Base-by-base conservation (phyloP, 2,113 vertebrate genomes). In the Aphyosemion australe region DNA sequence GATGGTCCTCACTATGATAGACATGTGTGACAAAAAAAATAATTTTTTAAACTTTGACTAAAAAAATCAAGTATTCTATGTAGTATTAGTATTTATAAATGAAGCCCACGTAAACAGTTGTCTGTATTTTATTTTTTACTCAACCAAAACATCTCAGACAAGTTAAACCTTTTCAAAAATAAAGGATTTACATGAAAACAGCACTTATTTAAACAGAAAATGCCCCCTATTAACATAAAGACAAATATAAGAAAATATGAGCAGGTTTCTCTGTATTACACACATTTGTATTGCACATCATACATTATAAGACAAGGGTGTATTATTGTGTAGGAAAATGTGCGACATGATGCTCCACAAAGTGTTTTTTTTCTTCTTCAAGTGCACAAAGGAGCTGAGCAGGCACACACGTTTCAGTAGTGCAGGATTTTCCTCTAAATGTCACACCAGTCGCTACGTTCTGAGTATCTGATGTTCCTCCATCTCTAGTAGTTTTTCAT, bases 351-450 rank as follows among this genome's bases (percentile, higher is more conserved):
- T 39, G 37, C 8, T 8, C 4, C 37, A 47, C 15, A n/a, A 8
- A 18, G 16, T 47, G 18, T 13, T 39, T 19, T 37, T 15, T 20
- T 59, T 62, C 9, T 37, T 15, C n/a, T 59, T 62, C 9, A 50
- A 78, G 43, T 65, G 76, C 75, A 78, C 59, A 58, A 52, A 63
- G 57, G 34, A 32, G 49, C 31, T 42, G 15, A 61, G 49, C 39
- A 79, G 75, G 71, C 69, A 77, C 58, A 41, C 19, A 31, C 5
- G 21, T 78, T 39, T 85, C 74, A 66, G 39, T 19, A 41, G 69
- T 82, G 71, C 68, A 70, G 42, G 21, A 15, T 13, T 72, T 65
- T 32, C 39, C 53, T 48, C 59, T 21, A 39, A 41, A 72, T 4
- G 41, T 43, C 65, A 65, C 34, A 12, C 26, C 55, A 68, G 21